These are phyloP conservation scores for Aplochiton taeniatus DNA, from an alignment of 2,797 vertebrate genomes.

Conservation along the genomic window DNA sequence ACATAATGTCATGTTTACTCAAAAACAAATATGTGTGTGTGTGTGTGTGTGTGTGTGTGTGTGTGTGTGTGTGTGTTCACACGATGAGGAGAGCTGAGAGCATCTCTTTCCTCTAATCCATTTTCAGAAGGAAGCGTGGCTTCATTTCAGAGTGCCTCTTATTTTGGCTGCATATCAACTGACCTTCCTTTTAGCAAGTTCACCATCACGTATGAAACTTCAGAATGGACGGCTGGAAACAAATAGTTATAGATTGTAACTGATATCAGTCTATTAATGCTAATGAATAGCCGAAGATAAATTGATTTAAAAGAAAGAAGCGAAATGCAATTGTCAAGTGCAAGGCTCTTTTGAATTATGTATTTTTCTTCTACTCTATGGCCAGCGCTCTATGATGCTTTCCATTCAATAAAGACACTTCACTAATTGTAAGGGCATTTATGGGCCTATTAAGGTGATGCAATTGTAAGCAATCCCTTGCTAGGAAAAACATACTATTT, in stretches of 20 bases:
- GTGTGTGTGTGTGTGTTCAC: too few relatives aligned
- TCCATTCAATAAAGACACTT: too few relatives aligned
- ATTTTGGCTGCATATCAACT: slow-evolving; percentile 37
- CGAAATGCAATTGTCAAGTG: too few relatives aligned
- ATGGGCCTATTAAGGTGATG: too few relatives aligned
- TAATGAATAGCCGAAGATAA: too few relatives aligned
- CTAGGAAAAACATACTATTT: too few relatives aligned
- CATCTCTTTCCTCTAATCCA: slow-evolving; percentile 61
- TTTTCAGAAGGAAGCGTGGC: slow-evolving; percentile 55
- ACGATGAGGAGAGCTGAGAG: slow-evolving; percentile 38
- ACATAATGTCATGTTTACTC: slow-evolving; percentile 50
- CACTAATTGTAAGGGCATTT: too few relatives aligned
- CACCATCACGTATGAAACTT: slow-evolving; percentile 34
- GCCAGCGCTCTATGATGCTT: background rate
- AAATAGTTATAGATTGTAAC: background rate
- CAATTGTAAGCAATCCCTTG: too few relatives aligned
- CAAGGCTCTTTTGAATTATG: too few relatives aligned
- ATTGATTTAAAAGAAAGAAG: too few relatives aligned
- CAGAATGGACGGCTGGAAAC: background rate
- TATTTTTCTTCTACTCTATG: slow-evolving; percentile 11
- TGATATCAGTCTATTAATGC: background rate
- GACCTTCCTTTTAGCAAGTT: slow-evolving; percentile 30
- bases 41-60: slow-evolving; percentile 6
- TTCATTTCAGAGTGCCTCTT: slow-evolving; percentile 17
- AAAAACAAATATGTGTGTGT: slow-evolving; percentile 19